These are phyloP conservation scores for Palloptera scutellata DNA, from an alignment of 2,888 invertebrate genomes.

Conservation along the genomic window DNA sequence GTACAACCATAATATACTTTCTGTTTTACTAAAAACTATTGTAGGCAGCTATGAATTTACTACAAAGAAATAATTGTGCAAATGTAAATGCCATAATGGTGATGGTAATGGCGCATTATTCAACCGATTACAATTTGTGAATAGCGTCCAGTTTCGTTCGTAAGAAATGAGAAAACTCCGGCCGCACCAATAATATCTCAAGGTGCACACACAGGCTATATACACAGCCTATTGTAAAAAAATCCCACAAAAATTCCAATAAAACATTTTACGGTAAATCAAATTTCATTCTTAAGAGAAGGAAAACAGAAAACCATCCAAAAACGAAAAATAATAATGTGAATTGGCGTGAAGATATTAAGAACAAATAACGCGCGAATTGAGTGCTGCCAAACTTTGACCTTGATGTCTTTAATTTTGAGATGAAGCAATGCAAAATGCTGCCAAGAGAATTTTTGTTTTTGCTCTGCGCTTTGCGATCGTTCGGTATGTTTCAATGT, in stretches of 20 bases:
- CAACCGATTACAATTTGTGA: too few species aligned
- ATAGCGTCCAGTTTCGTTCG: too few species aligned
- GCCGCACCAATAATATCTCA: too few species aligned
- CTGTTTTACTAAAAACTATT: too few species aligned
- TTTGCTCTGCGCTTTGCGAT: slow-evolving; percentile 6
- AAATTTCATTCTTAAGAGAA: slow-evolving; percentile 11
- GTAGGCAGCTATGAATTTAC: too few species aligned
- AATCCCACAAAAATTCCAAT: slow-evolving; percentile 39
- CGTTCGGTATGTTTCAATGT: neutral
- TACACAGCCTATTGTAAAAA: slow-evolving; percentile 31
- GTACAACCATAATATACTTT: too few species aligned
- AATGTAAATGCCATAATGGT: too few species aligned
- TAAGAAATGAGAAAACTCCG: too few species aligned
- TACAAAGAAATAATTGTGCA: too few species aligned
- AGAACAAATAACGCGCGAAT: slow-evolving; percentile 14
- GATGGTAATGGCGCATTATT: too few species aligned
- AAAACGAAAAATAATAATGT: slow-evolving; percentile 5
- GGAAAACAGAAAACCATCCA: neutral
- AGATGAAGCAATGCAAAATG: neutral
- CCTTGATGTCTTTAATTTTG: slow-evolving; percentile 27
- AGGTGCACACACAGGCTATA: too few species aligned
- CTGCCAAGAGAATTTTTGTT: neutral
- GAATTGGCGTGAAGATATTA: neutral
- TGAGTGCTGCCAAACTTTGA: slow-evolving; percentile 31
- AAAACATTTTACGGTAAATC: slow-evolving; percentile 51